A percentile compares a stretch with the other conserved stretches of the same genome.
Conservation (phyloP, 2,888 invertebrate species). For the Pterostichus niger region DNA sequence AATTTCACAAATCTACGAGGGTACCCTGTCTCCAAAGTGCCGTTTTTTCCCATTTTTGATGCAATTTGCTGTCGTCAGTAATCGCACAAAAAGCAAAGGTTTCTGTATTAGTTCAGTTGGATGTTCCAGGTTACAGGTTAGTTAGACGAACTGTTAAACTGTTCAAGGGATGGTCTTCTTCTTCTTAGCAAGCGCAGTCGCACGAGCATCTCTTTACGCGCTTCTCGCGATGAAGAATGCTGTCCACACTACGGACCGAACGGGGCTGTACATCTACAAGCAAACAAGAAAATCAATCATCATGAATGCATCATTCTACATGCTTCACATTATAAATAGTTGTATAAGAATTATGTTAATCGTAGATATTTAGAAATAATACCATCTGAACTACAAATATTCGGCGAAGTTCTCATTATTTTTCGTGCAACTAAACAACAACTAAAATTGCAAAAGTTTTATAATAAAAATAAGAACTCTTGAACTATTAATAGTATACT, state of each 20-base stretch:
- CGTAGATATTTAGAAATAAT: too few relatives aligned
- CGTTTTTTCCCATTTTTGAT: constrained; percentile 16
- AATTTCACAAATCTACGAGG: constrained; percentile 13
- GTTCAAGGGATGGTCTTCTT: constrained; percentile 8
- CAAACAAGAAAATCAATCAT: constrained; percentile 73
- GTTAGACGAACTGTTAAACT: constrained; percentile 25
- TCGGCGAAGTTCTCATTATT: too few relatives aligned
- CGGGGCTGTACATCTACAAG: constrained; percentile 90
- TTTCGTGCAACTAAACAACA: too few relatives aligned
- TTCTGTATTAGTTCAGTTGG: constrained; percentile 31
- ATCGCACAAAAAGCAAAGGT: constrained; percentile 36
- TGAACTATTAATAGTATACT: too few relatives aligned
- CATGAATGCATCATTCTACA: too few relatives aligned
- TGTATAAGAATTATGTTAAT: too few relatives aligned
- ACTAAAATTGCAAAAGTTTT: too few relatives aligned
- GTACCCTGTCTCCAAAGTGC: constrained; percentile 42
- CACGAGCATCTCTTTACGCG: constrained; percentile 88
- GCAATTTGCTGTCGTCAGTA: constrained; percentile 31
- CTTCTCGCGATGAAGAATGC: constrained; percentile 80
- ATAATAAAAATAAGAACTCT: too few relatives aligned
- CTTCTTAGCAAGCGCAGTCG: constrained; percentile 83
- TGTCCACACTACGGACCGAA: constrained; percentile 77
- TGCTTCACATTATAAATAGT: too few relatives aligned
- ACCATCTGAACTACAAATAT: too few relatives aligned
- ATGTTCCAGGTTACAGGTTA: constrained; percentile 36